Evolutionary conservation across 2,797 vertebrate genomes (phyloP).

Genomic region (Bradypodion pumilum): DNA sequence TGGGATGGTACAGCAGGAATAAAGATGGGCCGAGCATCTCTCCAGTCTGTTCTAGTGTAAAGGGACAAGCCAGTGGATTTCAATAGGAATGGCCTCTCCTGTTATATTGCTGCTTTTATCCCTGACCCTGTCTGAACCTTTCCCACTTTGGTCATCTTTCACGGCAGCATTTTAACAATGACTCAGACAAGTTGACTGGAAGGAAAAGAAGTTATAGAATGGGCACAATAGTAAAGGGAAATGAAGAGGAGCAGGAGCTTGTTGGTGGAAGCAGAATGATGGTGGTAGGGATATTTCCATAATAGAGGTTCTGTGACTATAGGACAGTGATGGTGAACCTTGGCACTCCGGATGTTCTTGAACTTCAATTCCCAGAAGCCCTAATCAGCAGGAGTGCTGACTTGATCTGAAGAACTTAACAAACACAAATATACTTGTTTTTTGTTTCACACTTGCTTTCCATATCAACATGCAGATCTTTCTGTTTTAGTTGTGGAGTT

Average conservation of each 20-base stretch:
- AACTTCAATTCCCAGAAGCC: too few species aligned
- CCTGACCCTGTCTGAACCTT: too few species aligned
- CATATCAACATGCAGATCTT: background rate
- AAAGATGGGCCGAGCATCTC: background rate
- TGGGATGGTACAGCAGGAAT: accelerated
- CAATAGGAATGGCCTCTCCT: background rate
- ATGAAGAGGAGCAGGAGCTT: background rate
- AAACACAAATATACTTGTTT: background rate
- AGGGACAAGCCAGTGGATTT: background rate
- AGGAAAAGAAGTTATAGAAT: background rate
- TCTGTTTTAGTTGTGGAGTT: background rate
- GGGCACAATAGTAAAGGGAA: background rate
- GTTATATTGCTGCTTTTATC: too few species aligned
- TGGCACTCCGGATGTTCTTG: too few species aligned
- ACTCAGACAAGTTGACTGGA: background rate
- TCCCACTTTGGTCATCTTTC: too few species aligned
- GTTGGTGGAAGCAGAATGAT: background rate
- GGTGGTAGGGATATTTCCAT: background rate
- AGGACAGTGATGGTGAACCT: too few species aligned
- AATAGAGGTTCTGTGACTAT: background rate
- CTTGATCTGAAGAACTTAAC: background rate
- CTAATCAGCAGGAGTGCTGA: too few species aligned
- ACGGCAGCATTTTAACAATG: too few species aligned
- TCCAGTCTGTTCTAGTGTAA: background rate
- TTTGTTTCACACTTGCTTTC: too few species aligned